Percentiles rank a stretch among this genome's conserved stretches.
These are phyloP conservation scores for Acanthopagrus latus DNA, from an alignment of 2,797 vertebrate genomes.

Conservation along the genomic window DNA sequence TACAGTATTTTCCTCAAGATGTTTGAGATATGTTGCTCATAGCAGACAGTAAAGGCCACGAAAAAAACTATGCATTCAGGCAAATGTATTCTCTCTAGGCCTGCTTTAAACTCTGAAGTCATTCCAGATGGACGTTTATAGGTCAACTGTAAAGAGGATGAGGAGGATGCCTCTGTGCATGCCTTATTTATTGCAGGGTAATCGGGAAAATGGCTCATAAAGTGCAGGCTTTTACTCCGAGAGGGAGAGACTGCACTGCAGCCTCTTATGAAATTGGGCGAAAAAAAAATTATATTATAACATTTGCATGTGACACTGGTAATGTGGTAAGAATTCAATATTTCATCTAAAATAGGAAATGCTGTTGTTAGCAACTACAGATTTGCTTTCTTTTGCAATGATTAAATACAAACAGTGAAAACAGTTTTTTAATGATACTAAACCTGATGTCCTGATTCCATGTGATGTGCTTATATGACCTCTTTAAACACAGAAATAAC, in stretches of 20 bases:
- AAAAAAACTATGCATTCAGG: conserved; percentile 20
- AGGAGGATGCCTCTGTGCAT: conserved; percentile 23
- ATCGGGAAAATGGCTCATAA: conserved; percentile 23
- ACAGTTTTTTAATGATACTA: not conserved
- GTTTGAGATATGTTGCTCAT: conserved; percentile 8
- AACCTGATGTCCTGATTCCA: too few relatives aligned
- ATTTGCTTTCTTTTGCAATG: not conserved
- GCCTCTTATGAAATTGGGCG: not conserved
- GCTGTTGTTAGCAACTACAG: not conserved
- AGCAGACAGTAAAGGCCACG: conserved; percentile 13
- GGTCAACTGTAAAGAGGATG: conserved; percentile 55
- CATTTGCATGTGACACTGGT: not conserved
- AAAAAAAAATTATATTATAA: conserved; percentile 1
- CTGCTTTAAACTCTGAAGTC: conserved; percentile 37
- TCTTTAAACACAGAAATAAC: not conserved
- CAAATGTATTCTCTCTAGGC: conserved; percentile 34
- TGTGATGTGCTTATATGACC: not conserved
- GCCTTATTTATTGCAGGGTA: conserved; percentile 38
- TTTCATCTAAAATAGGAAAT: conserved; percentile 5
- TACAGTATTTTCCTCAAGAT: conserved; percentile 6
- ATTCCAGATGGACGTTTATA: conserved; percentile 60
- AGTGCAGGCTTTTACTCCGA: conserved; percentile 15
- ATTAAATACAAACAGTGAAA: too few relatives aligned
- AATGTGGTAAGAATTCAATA: not conserved
- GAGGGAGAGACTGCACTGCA: conserved; percentile 7